A percentile compares a stretch with the other conserved stretches of the same genome.
phyloP scores from a whole-genome alignment of 2,888 invertebrate species.

The Eristalis tenax region DNA sequence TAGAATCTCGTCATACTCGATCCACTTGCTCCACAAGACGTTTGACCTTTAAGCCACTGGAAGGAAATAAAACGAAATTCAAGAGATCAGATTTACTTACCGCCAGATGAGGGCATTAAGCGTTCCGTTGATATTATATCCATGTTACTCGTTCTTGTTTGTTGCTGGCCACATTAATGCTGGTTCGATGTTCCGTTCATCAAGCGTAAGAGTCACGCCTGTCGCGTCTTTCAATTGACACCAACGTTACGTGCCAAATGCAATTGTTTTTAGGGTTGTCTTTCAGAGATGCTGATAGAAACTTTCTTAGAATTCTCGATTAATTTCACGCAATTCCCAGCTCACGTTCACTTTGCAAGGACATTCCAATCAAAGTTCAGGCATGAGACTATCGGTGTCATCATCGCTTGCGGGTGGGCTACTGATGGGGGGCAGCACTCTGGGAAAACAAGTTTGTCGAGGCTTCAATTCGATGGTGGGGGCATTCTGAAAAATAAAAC shows the following conservation, averaged over 20 bases:
- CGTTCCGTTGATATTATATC: constrained; percentile 70
- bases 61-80: not conserved
- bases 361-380: not conserved
- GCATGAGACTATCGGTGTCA: not conserved
- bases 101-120: constrained; percentile 69
- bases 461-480: not conserved
- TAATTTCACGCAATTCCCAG: not conserved
- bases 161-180: constrained; percentile 63
- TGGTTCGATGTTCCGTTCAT: constrained; percentile 21
- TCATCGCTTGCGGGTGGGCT: not conserved
- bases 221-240: constrained; percentile 31
- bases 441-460: not conserved
- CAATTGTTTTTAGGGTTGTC: not conserved
- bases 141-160: constrained; percentile 45
- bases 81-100: constrained; percentile 38
- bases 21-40: not conserved
- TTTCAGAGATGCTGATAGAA: not conserved
- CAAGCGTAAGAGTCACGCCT: constrained; percentile 2
- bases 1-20: not conserved
- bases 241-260: constrained; percentile 13
- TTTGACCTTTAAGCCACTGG: not conserved
- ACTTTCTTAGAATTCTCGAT: not conserved
- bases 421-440: not conserved
- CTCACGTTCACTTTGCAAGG: not conserved
- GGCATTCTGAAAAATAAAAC: constrained; percentile 35